Evolutionary conservation across 2,113 vertebrate genomes (phyloP), one percentile per base, ranked within the genome.

Genomic region (Etheostoma cragini): DNA sequence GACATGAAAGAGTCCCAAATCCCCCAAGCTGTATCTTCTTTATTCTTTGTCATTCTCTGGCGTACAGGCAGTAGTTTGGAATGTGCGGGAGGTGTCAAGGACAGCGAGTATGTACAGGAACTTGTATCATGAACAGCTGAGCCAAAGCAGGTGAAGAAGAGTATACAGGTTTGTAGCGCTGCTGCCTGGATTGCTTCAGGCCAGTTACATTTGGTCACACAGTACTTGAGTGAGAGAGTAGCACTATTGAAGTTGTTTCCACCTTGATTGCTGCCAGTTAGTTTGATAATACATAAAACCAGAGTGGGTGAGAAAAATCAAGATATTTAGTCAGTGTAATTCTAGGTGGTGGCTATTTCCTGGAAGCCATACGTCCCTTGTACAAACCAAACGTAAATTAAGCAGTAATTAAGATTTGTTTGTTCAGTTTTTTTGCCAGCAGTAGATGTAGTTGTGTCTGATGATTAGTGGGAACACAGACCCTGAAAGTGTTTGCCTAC

Each of bases 51-150:
- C 46, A 61, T 52, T 26, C 47, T 38, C 19, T 45, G 17, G 47
- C 50, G n/a, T 17, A 30, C 26, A 69, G 30, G 16, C 11, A n/a
- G 30, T 14, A 15, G 4, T 77, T 38, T 13, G 6, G 54, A 30
- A 67, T 45, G 26, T 60, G n/a, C 12, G 16, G 52, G 42, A 57
- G 50, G 42, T 65, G 10, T 63, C 56, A 75, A 75, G 64, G 65
- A 50, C 57, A 49, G 38, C 16, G 42, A 45, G 16, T 65, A 52
- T 22, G n/a, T n/a, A 50, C 17, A 24, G 0, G n/a, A 81, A 42
- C 60, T 53, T 24, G 22, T 69, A 22, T 63, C 45, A 69, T 24
- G 15, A 70, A 14, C 57, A 75, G 33, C 22, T 26, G 22, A 45
- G 58, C 64, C 69, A 69, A 54, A 42, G 66, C 17, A 70, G 62